A percentile compares a stretch with the other conserved stretches of the same genome.
phyloP scores from a whole-genome alignment of 2,888 invertebrate species.

The Hypomecis atomaria region DNA sequence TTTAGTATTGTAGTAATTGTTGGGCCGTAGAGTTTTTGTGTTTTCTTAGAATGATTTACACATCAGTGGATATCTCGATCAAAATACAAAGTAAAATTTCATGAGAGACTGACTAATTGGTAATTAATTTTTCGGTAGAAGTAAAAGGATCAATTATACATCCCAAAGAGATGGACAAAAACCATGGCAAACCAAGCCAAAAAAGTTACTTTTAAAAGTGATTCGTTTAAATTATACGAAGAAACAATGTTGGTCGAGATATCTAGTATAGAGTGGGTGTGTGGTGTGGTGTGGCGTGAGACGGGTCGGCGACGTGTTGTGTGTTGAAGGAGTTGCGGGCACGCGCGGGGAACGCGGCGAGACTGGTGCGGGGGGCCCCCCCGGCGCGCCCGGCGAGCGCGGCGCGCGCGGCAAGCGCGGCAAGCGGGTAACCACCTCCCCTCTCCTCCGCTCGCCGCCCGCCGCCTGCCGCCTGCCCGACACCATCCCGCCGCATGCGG shows the following conservation, averaged over 20 bases:
- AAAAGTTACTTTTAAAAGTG: too few species aligned
- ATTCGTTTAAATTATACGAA: too few species aligned
- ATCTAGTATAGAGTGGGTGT: constrained; percentile 14
- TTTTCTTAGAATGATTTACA: neutral
- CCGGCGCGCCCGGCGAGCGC: constrained; percentile 93
- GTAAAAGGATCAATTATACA: too few species aligned
- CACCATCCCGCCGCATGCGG: neutral
- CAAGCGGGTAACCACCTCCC: constrained; percentile 89
- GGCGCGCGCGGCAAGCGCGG: constrained; percentile 96
- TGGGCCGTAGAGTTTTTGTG: neutral
- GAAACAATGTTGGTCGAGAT: too few species aligned
- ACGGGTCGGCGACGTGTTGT: constrained; percentile 33
- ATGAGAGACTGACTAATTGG: too few species aligned
- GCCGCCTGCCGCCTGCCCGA: neutral
- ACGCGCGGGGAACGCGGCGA: constrained; percentile 92
- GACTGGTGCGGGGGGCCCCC: constrained; percentile 89
- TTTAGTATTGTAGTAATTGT: neutral
- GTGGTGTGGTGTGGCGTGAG: constrained; percentile 24
- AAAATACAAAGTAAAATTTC: neutral
- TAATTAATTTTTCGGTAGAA: too few species aligned
- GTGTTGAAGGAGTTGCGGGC: constrained; percentile 85
- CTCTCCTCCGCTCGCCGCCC: constrained; percentile 30
- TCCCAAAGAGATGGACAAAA: too few species aligned
- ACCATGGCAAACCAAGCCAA: too few species aligned
- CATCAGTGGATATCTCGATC: constrained; percentile 2